Evolutionary conservation across 2,888 invertebrate genomes (phyloP), one percentile per base, ranked within the genome.

Genomic region (Azorinus chamasolen): DNA sequence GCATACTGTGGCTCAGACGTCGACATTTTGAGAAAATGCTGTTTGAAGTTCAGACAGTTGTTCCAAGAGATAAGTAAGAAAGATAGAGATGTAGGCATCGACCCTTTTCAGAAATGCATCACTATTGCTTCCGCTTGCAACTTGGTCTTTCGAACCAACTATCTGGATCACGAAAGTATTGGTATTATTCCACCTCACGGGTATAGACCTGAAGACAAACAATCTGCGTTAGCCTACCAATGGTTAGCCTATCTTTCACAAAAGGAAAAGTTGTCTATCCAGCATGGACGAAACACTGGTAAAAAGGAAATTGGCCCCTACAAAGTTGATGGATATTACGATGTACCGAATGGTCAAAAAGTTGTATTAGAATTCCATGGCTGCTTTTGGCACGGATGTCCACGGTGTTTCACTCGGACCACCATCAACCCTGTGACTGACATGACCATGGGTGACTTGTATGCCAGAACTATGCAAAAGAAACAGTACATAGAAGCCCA

Each of bases 101-200:
- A 77, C 51, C 68, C 77, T 14, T 77, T 72, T 50, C 68, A 45
- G 58, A 25, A 24, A 8, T 77, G 68, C 24, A 68, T 77, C 14
- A 77, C 77, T 12, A 77, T 72, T 18, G 72, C 72, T 16, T 77
- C 77, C 0, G 72, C 72, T 16, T 72, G 77, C 14, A 68, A 72
- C 37, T 41, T 68, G 0, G 77, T 72, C 1, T 72, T 37, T 37
- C 66, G 77, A 32, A 69, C 66, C 4, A 57, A 45, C 10, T 68
- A 72, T 37, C 27, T 71, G 18, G 14, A 57, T 1, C 57, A 22
- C 2, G 54, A 72, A 43, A 61, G 37, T 16, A 78, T 75, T 14
- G 72, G 61, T 18, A 72, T 79, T 39, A 82, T 79, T 4, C 82
- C 79, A 27, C 54, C 69, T 0, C 73, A 82, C 24, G 70, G 79